phyloP scores from a whole-genome alignment of 1,140 invertebrate genomes.

The Magallana ariakensis region DNA sequence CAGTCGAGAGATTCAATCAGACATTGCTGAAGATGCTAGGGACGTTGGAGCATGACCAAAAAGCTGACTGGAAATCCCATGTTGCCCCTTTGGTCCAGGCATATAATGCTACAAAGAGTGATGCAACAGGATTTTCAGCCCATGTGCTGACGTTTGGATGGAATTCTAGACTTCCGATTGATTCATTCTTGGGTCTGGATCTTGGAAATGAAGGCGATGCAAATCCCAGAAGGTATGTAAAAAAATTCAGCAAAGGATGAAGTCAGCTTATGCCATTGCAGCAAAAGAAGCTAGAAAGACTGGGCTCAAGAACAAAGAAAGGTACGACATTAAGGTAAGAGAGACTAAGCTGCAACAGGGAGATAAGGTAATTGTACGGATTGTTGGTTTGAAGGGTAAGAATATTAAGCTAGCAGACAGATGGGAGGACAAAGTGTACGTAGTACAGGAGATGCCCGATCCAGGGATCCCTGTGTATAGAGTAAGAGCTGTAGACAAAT shows the following conservation, averaged over 20 bases:
- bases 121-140: constrained; percentile 22
- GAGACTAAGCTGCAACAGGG: neutral
- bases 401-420: neutral
- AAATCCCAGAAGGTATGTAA: neutral
- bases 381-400: constrained; percentile 1
- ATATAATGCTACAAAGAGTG: constrained; percentile 38
- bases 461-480: neutral
- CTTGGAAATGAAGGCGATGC: neutral
- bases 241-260: neutral
- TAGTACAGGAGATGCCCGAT: neutral
- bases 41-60: no score
- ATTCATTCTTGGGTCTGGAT: neutral
- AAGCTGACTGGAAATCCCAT: neutral
- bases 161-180: neutral
- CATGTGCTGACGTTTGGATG: constrained; percentile 75
- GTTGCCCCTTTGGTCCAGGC: constrained; percentile 34
- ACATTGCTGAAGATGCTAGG: no score
- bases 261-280: neutral
- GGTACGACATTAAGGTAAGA: neutral
- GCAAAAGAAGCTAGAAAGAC: no score
- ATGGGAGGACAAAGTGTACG: neutral
- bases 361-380: neutral
- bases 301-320: no score
- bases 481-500: neutral
- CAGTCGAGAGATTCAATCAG: no score